Evolutionary conservation across 2,888 invertebrate genomes (phyloP).

Genomic region (Euphydryas editha): DNA sequence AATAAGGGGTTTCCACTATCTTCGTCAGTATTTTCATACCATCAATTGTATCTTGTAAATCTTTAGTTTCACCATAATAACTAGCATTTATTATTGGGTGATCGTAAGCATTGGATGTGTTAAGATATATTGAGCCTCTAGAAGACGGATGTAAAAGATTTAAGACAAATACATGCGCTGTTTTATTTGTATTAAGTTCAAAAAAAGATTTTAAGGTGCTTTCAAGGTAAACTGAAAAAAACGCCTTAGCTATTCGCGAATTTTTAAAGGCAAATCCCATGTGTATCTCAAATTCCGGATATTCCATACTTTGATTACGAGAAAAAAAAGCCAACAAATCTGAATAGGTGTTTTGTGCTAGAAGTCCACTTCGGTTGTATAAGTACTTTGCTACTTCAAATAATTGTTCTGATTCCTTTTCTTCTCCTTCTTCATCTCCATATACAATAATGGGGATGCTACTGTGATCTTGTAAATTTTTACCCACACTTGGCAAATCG

Average conservation of each 20-base stretch:
- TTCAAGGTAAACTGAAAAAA: constrained; percentile 5
- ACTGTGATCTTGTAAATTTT: constrained; percentile 82
- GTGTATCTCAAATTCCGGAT: constrained; percentile 61
- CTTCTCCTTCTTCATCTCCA: constrained; percentile 53
- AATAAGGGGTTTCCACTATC: constrained; percentile 54
- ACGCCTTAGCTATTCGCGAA: neutral
- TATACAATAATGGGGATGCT: constrained; percentile 63
- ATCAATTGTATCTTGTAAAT: constrained; percentile 63
- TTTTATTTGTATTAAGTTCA: constrained; percentile 52
- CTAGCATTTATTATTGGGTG: constrained; percentile 85
- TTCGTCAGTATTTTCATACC: constrained; percentile 58
- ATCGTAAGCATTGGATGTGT: constrained; percentile 81
- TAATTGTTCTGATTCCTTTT: constrained; percentile 46
- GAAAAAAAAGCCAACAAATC: constrained; percentile 75
- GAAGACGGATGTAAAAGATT: constrained; percentile 77
- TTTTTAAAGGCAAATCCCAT: constrained; percentile 39
- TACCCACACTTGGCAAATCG: constrained; percentile 76
- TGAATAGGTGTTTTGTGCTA: constrained; percentile 75
- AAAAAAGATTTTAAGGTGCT: constrained; percentile 20
- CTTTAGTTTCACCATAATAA: constrained; percentile 83
- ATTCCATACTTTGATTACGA: constrained; percentile 50
- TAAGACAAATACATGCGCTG: constrained; percentile 60
- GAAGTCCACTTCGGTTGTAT: constrained; percentile 74
- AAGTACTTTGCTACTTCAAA: constrained; percentile 75
- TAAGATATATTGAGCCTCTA: constrained; percentile 82